A percentile compares a stretch with the other conserved stretches of the same genome.
These are phyloP conservation scores for Melanogrammus aeglefinus DNA, from an alignment of 2,797 vertebrate genomes.

Conservation along the genomic window DNA sequence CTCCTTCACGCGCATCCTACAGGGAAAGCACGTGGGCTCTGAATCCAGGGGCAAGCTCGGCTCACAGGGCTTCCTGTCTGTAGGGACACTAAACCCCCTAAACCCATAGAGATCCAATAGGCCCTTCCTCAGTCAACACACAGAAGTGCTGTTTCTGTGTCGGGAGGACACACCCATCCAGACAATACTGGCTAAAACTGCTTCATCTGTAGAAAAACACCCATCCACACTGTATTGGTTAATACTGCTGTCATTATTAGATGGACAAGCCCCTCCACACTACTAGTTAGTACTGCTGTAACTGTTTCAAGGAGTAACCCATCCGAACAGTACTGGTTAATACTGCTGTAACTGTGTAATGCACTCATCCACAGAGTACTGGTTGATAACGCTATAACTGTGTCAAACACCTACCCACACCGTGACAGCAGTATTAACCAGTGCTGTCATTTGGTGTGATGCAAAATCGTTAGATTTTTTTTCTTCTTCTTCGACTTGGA, in stretches of 20 bases:
- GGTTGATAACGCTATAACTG: not conserved
- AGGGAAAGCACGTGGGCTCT: not conserved
- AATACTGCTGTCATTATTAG: too few relatives aligned
- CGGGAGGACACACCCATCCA: too few relatives aligned
- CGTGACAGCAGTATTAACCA: not conserved
- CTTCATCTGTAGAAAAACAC: too few relatives aligned
- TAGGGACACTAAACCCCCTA: not conserved
- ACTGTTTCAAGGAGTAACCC: too few relatives aligned
- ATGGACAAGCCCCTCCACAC: too few relatives aligned
- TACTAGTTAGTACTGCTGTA: too few relatives aligned
- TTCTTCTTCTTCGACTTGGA: not conserved
- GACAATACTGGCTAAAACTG: too few relatives aligned
- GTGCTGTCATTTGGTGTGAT: not conserved
- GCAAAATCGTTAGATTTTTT: not conserved
- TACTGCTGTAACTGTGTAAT: not conserved
- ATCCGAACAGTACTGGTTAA: not conserved
- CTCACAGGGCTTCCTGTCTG: not conserved
- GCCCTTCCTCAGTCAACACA: not conserved
- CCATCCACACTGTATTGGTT: too few relatives aligned
- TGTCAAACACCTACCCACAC: not conserved
- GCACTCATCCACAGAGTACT: not conserved
- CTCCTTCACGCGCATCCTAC: not conserved
- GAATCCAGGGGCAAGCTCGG: not conserved
- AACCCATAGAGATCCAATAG: not conserved
- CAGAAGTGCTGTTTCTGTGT: too few relatives aligned